Percentiles rank a stretch among this genome's conserved stretches.
phyloP scores from a whole-genome alignment of 2,113 vertebrate species.

The Sylvilagus bachmani region DNA sequence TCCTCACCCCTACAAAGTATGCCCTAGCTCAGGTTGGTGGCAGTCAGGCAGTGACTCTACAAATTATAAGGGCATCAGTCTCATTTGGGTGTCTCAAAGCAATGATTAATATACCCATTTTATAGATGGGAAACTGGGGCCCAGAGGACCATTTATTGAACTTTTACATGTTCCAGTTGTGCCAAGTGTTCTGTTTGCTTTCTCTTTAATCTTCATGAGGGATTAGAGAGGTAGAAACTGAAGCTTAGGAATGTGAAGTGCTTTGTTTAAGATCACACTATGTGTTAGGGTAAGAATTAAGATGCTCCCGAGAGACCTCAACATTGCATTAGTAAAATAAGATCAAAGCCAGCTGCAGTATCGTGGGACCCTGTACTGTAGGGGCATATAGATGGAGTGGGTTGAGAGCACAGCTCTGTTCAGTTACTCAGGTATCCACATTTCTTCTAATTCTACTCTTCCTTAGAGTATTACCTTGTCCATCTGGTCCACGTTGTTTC shows the following conservation, averaged over 20 bases:
- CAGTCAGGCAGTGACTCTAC: neutral
- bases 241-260: neutral
- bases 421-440: neutral
- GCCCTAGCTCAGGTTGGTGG: neutral
- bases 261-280: neutral
- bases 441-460: neutral
- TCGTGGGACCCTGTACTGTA: neutral
- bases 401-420: neutral
- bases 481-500: neutral
- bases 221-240: neutral
- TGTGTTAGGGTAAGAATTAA: neutral
- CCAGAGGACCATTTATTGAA: neutral
- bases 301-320: neutral
- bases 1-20: neutral
- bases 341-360: neutral
- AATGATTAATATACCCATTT: neutral
- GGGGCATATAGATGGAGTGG: too few relatives aligned
- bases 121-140: neutral
- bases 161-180: neutral
- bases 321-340: neutral
- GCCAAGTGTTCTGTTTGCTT: neutral
- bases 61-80: neutral
- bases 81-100: conserved; percentile 11
- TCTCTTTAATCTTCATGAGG: neutral
- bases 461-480: neutral